Evolutionary conservation across 1,140 invertebrate species (phyloP).

Genomic region (Plectrocnemia conspersa): DNA sequence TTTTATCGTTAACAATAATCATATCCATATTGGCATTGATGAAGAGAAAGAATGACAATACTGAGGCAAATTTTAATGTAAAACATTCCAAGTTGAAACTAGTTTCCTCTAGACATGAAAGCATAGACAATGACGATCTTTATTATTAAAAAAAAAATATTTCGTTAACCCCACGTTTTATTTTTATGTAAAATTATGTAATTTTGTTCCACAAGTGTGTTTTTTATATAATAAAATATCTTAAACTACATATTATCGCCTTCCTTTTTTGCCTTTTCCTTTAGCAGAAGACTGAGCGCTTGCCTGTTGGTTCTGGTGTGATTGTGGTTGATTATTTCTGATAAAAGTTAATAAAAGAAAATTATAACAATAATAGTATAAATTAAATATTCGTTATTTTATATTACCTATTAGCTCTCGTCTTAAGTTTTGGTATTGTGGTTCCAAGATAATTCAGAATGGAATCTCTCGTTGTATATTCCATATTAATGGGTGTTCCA

Average conservation of each 20-base stretch:
- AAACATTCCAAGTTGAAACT: not conserved
- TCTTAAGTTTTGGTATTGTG: slow-evolving; percentile 91
- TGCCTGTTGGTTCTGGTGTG: slow-evolving; percentile 45
- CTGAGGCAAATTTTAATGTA: not conserved
- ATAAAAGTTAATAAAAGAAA: slow-evolving; percentile 32
- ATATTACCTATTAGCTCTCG: slow-evolving; percentile 56
- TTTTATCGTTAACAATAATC: too few relatives aligned
- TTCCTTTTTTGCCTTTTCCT: slow-evolving; percentile 48
- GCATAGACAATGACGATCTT: not conserved
- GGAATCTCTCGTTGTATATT: slow-evolving; percentile 74
- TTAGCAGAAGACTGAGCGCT: slow-evolving; percentile 40
- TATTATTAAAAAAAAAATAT: not conserved
- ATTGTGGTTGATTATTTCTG: slow-evolving; percentile 46
- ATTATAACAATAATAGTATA: slow-evolving; percentile 6
- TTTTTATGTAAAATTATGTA: slow-evolving; percentile 3
- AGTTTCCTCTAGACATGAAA: not conserved
- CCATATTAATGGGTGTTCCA: slow-evolving; percentile 67
- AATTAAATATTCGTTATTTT: slow-evolving; percentile 27
- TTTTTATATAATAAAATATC: too few relatives aligned
- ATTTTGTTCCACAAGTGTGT: too few relatives aligned
- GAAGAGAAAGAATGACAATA: too few relatives aligned
- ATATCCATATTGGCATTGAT: too few relatives aligned
- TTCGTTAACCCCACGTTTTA: too few relatives aligned
- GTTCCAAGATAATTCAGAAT: slow-evolving; percentile 72
- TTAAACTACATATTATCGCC: slow-evolving; percentile 38